These are phyloP conservation scores for Eupithecia pulchellata DNA, from an alignment of 2,888 invertebrate genomes.

Conservation along the genomic window DNA sequence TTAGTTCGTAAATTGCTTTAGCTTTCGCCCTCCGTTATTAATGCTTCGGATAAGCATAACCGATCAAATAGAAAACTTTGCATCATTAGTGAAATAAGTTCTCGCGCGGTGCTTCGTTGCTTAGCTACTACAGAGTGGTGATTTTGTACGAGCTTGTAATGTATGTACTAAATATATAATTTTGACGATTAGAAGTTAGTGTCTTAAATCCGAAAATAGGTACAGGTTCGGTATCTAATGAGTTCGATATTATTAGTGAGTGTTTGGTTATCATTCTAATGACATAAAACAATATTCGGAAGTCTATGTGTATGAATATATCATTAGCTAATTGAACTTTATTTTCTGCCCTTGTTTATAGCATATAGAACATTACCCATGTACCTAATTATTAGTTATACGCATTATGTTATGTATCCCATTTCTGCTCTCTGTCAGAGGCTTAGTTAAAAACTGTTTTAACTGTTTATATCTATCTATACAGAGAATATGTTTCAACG, in stretches of 20 bases:
- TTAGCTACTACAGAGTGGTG: conserved; percentile 33
- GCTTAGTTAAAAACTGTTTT: neutral
- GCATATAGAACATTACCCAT: neutral
- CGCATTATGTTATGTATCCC: neutral
- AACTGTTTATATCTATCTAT: neutral
- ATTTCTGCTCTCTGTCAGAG: neutral
- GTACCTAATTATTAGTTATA: neutral
- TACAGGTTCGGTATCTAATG: neutral
- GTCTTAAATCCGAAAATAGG: neutral
- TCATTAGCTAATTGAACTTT: neutral
- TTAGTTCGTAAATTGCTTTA: conserved; percentile 52
- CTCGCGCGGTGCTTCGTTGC: conserved; percentile 47
- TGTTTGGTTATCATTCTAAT: neutral
- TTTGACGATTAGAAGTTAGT: no score
- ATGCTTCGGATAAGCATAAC: conserved; percentile 57
- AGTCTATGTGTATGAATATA: neutral
- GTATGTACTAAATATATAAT: neutral
- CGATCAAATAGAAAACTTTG: conserved; percentile 61
- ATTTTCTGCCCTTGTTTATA: neutral
- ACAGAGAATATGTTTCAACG: neutral
- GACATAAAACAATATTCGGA: neutral
- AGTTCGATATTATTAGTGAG: neutral
- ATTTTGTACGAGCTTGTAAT: conserved; percentile 1
- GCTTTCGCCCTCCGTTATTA: conserved; percentile 49
- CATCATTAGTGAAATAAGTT: conserved; percentile 62